These are phyloP conservation scores for Parambassis ranga DNA, from an alignment of 2,797 vertebrate genomes.

Conservation along the genomic window DNA sequence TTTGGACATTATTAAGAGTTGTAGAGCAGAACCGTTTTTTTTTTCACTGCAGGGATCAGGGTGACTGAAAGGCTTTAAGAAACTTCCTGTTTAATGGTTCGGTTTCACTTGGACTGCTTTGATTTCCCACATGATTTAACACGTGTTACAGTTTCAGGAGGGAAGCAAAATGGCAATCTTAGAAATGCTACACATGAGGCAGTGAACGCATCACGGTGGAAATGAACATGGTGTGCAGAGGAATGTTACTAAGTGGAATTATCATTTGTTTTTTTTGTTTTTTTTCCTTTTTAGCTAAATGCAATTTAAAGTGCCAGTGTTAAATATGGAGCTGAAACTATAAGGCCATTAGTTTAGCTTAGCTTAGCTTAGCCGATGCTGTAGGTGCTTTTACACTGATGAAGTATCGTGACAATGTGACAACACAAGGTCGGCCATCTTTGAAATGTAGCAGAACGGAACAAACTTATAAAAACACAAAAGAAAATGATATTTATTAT, in stretches of 20 bases:
- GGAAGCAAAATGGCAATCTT: slow-evolving; percentile 1
- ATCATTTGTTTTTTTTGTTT: background rate
- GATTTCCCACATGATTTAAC: slow-evolving; percentile 27
- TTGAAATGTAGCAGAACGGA: too few species aligned
- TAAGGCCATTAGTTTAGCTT: background rate
- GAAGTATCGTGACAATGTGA: too few species aligned
- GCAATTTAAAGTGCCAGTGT: background rate
- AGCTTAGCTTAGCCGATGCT: background rate
- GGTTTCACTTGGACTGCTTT: slow-evolving; percentile 8
- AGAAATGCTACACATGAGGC: slow-evolving; percentile 2
- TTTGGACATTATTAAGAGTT: slow-evolving; percentile 6
- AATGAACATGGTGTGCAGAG: background rate
- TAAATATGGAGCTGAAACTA: background rate
- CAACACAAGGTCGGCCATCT: too few species aligned
- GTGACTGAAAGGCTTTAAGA: background rate
- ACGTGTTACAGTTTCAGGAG: background rate
- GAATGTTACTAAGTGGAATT: background rate
- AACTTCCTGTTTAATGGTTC: slow-evolving; percentile 2
- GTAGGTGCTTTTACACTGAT: too few species aligned
- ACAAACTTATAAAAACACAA: too few species aligned
- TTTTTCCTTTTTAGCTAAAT: background rate
- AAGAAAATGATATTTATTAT: too few species aligned
- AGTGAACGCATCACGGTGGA: background rate
- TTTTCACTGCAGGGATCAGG: background rate
- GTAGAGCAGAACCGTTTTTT: background rate